Conservation (phyloP, 2,888 invertebrate genomes). For the Drosophila meridiana region DNA sequence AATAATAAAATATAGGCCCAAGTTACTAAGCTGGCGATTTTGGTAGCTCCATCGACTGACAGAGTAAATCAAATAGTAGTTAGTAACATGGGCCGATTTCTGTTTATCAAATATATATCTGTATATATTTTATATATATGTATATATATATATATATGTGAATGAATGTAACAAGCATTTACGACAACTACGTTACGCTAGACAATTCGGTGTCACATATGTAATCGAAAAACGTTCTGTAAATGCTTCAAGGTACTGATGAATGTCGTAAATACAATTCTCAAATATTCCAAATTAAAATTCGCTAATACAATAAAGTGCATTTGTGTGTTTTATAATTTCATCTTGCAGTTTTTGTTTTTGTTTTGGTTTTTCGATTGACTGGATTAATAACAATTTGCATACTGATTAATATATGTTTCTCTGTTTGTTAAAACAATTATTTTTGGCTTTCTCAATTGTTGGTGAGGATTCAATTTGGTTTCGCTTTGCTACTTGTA, state of each 20-base stretch:
- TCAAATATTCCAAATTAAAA: constrained; percentile 47
- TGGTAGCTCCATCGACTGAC: not conserved
- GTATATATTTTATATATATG: constrained; percentile 20
- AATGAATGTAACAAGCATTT: constrained; percentile 35
- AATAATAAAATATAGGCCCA: constrained; percentile 35
- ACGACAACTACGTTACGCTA: constrained; percentile 48
- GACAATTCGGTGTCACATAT: constrained; percentile 33
- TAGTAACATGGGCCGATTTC: constrained; percentile 35
- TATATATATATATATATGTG: constrained; percentile 11
- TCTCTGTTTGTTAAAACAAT: constrained; percentile 19
- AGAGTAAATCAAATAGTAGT: constrained; percentile 16
- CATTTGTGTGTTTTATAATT: constrained; percentile 29
- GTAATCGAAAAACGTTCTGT: constrained; percentile 49
- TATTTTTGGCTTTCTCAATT: constrained; percentile 22
- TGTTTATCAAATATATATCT: constrained; percentile 34
- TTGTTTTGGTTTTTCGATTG: constrained; percentile 4
- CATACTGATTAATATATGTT: constrained; percentile 19
- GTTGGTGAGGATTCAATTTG: constrained; percentile 28
- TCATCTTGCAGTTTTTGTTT: not conserved
- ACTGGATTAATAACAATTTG: constrained; percentile 46
- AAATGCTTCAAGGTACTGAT: constrained; percentile 69
- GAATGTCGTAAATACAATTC: constrained; percentile 49
- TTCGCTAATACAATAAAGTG: constrained; percentile 49
- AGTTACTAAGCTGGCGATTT: constrained; percentile 29
- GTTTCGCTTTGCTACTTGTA: constrained; percentile 45